Evolutionary conservation across 2,113 vertebrate species (phyloP).

Genomic region (Irena cyanogastra): DNA sequence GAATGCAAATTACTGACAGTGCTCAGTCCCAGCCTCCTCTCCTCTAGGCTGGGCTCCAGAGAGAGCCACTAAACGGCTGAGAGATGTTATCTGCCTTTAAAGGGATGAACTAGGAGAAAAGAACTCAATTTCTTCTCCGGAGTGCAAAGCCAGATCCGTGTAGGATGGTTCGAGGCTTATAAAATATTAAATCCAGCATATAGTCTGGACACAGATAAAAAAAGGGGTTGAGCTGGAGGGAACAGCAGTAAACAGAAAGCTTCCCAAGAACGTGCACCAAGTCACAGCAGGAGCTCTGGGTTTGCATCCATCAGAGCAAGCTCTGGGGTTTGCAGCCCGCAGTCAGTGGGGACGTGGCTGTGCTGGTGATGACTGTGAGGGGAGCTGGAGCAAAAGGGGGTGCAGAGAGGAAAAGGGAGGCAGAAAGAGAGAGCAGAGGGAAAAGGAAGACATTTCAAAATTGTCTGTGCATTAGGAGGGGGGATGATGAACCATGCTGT

Average conservation of each 20-base stretch:
- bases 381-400: not conserved
- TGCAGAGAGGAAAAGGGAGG: not conserved
- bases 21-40: not conserved
- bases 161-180: not conserved
- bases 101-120: constrained; percentile 19
- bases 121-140: not conserved
- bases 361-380: not conserved
- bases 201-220: not conserved
- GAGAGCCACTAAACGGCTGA: constrained; percentile 5
- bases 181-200: constrained; percentile 42
- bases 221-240: not conserved
- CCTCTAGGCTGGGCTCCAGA: not conserved
- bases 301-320: not conserved
- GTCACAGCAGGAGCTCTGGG: not conserved
- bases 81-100: constrained; percentile 29
- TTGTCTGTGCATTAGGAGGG: not conserved
- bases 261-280: not conserved
- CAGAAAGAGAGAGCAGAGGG: not conserved
- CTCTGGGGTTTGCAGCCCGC: not conserved
- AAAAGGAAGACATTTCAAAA: not conserved
- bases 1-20: constrained; percentile 26
- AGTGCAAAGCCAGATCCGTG: not conserved
- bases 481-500: not conserved
- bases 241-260: not conserved
- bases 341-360: not conserved